Evolutionary conservation across 2,113 vertebrate species (phyloP).

Genomic region (Prunella fulvescens): DNA sequence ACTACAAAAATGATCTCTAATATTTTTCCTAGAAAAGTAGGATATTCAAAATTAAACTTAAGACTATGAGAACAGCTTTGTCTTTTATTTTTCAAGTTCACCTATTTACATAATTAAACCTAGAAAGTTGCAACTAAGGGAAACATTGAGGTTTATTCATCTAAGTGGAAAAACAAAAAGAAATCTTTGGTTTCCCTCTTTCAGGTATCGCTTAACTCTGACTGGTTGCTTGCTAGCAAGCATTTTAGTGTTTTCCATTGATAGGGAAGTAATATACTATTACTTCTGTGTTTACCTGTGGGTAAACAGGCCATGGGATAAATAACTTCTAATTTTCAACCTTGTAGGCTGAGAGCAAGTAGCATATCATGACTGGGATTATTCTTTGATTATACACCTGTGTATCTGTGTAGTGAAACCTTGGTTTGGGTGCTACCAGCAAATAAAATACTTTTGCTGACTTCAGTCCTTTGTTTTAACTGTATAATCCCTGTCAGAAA

Average conservation of each 20-base stretch:
- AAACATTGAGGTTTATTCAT: not conserved
- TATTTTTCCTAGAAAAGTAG: not conserved
- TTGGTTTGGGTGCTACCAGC: not conserved
- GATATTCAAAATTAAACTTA: not conserved
- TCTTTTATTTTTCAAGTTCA: not conserved
- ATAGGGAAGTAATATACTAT: not conserved
- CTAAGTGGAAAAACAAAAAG: not conserved
- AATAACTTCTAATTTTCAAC: not conserved
- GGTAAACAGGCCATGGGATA: not conserved
- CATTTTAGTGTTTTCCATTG: not conserved
- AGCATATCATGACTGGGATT: not conserved
- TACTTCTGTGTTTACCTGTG: not conserved
- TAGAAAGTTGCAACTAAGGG: not conserved
- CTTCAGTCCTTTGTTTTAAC: not conserved
- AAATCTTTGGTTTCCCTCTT: not conserved
- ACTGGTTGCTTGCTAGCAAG: not conserved
- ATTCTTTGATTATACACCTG: not conserved
- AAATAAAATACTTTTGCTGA: not conserved
- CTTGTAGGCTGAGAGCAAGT: not conserved
- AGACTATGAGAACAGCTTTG: not conserved
- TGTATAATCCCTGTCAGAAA: not conserved
- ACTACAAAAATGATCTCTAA: not conserved
- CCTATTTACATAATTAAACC: not conserved
- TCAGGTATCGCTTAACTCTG: not conserved
- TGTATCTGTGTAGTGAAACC: not conserved